These are phyloP conservation scores for Pseudomyrmex concolor DNA, from an alignment of 1,140 invertebrate genomes.

Conservation along the genomic window DNA sequence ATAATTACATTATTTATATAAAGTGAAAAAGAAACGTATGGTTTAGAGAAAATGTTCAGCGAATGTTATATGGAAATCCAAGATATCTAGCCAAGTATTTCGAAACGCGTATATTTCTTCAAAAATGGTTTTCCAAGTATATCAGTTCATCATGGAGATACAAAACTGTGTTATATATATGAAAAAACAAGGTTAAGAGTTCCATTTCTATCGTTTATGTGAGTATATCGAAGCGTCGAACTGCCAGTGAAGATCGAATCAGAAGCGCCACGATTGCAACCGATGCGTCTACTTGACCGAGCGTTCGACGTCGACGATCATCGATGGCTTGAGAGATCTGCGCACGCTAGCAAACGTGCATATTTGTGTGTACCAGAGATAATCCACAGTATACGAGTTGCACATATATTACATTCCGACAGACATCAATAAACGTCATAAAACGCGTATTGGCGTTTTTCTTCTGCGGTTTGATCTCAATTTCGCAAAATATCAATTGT, in stretches of 20 bases:
- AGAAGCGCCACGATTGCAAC: constrained; percentile 60
- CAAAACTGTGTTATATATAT: not conserved
- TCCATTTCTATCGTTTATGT: constrained; percentile 55
- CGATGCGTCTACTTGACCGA: constrained; percentile 71
- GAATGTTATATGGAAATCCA: not conserved
- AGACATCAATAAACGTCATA: not conserved
- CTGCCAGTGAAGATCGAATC: constrained; percentile 69
- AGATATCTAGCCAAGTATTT: not conserved
- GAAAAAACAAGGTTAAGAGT: constrained; percentile 61
- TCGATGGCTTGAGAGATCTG: constrained; percentile 60
- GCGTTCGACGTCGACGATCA: constrained; percentile 66
- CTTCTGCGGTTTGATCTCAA: constrained; percentile 17
- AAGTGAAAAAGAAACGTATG: not conserved
- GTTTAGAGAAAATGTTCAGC: not conserved
- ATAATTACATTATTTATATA: too few species aligned
- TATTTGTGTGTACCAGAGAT: constrained; percentile 15
- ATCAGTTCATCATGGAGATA: not conserved
- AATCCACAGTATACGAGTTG: constrained; percentile 9
- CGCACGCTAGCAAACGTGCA: not conserved
- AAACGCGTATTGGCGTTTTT: not conserved
- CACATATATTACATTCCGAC: constrained; percentile 3
- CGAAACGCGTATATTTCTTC: not conserved
- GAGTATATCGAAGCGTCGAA: constrained; percentile 25
- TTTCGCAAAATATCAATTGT: constrained; percentile 46
- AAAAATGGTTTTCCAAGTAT: not conserved